Evolutionary conservation across 1,140 invertebrate genomes (phyloP).

Genomic region (Pararge aegeria): DNA sequence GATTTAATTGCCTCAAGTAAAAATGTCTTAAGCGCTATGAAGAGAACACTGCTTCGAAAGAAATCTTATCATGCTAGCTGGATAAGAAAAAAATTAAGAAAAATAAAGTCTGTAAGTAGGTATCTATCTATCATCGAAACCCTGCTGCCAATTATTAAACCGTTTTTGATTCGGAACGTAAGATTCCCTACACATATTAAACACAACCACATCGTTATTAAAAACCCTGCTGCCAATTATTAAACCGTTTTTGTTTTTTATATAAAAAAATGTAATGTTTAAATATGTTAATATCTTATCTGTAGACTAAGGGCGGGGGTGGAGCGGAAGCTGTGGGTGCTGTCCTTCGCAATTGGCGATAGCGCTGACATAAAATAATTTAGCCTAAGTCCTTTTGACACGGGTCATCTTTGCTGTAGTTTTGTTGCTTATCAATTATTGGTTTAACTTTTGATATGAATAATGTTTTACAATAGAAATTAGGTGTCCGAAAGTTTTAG

Average conservation of each 20-base stretch:
- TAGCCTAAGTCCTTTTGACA: constrained; percentile 23
- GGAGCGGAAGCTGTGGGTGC: constrained; percentile 57
- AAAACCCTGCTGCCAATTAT: background rate
- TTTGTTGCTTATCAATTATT: constrained; percentile 14
- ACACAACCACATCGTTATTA: too few relatives aligned
- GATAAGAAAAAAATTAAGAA: too few relatives aligned
- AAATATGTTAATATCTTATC: constrained; percentile 40
- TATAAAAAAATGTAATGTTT: constrained; percentile 15
- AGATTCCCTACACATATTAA: too few relatives aligned
- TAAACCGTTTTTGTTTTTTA: background rate
- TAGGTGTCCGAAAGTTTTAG: background rate
- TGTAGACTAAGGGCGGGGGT: constrained; percentile 24
- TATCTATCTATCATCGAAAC: too few relatives aligned
- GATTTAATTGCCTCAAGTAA: too few relatives aligned
- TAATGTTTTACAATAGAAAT: background rate
- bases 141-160: too few relatives aligned
- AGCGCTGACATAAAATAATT: constrained; percentile 51
- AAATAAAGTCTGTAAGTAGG: too few relatives aligned
- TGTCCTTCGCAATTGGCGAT: constrained; percentile 63
- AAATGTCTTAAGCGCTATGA: too few relatives aligned
- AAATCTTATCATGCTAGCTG: too few relatives aligned
- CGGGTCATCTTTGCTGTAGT: constrained; percentile 30
- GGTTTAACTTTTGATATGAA: background rate
- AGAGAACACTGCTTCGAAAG: too few relatives aligned
- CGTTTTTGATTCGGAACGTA: too few relatives aligned